Evolutionary conservation across 2,888 invertebrate genomes (phyloP).

Genomic region (Seira sanloemensis): DNA sequence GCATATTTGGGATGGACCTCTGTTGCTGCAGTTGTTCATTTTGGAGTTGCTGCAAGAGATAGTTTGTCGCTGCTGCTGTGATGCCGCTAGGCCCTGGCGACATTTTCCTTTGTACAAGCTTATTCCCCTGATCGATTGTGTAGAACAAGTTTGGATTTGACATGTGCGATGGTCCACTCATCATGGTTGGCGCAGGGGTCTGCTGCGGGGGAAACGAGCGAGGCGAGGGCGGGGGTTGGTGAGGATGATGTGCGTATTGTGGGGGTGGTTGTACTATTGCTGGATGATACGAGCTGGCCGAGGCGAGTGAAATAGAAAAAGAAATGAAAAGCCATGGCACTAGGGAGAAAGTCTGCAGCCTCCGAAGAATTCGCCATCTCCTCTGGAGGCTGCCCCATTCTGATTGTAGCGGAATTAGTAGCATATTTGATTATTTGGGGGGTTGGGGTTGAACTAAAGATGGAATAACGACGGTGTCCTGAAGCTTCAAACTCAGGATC

Average conservation of each 20-base stretch:
- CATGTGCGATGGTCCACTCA: conserved; percentile 37
- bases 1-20: background rate
- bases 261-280: no score
- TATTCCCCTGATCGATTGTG: conserved; percentile 34
- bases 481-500: conserved; percentile 4
- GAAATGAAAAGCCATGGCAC: conserved; percentile 24
- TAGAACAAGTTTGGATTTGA: conserved; percentile 37
- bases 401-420: conserved; percentile 2
- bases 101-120: conserved; percentile 36
- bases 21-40: conserved; percentile 45
- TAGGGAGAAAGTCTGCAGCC: background rate
- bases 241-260: background rate
- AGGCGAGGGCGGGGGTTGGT: background rate
- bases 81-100: conserved; percentile 20
- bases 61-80: conserved; percentile 55
- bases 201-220: background rate
- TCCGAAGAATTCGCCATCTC: conserved; percentile 26
- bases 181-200: conserved; percentile 18
- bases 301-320: background rate
- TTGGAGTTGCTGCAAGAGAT: conserved; percentile 45
- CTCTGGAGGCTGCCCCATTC: background rate
- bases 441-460: background rate
- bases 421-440: no score
- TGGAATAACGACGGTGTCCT: conserved; percentile 25
- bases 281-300: background rate